A percentile compares a stretch with the other conserved stretches of the same genome.
These are phyloP conservation scores for Bactericera cockerelli DNA, from an alignment of 1,140 invertebrate species.

Conservation along the genomic window DNA sequence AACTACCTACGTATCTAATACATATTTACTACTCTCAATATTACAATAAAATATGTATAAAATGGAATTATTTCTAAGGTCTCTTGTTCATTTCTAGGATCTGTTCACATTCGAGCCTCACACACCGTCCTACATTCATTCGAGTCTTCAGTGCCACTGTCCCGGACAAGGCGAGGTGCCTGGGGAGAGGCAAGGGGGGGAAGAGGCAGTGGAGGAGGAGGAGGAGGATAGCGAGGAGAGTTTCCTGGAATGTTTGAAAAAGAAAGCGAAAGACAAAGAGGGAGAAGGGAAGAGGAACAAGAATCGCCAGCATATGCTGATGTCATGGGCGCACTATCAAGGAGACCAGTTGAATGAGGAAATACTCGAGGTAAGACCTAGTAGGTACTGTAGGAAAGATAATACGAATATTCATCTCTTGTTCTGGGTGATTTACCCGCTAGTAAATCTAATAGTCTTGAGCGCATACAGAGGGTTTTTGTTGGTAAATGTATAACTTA, in stretches of 20 bases:
- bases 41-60: no score
- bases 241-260: conserved; percentile 14
- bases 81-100: conserved; percentile 19
- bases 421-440: no score
- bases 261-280: conserved; percentile 11
- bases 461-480: no score
- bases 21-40: no score
- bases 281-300: not conserved
- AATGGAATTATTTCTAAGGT: no score
- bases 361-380: conserved; percentile 14
- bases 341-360: conserved; percentile 6
- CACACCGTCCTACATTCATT: conserved; percentile 19
- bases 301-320: conserved; percentile 22
- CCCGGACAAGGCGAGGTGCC: conserved; percentile 18
- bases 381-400: no score
- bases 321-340: conserved; percentile 24
- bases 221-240: conserved; percentile 8
- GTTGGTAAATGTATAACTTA: no score
- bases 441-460: no score
- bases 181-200: not conserved
- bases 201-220: conserved; percentile 6
- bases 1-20: no score
- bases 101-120: conserved; percentile 20
- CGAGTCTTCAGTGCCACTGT: conserved; percentile 21
- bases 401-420: no score